phyloP scores from a whole-genome alignment of 2,113 vertebrate species.

The Rissa tridactyla region DNA sequence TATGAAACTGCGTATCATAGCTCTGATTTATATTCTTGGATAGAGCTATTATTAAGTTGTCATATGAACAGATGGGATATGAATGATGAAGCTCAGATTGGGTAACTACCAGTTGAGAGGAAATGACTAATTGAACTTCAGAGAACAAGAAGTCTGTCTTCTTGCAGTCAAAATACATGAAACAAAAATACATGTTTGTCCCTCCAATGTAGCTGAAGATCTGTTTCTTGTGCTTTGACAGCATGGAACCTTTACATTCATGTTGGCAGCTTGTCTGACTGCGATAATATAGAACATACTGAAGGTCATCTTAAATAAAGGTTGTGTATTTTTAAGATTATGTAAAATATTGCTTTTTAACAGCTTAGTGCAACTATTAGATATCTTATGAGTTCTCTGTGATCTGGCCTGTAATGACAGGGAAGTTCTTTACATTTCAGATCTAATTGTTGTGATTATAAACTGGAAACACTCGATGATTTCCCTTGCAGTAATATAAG shows the following conservation, averaged over 20 bases:
- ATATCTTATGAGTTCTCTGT: background rate
- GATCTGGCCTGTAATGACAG: background rate
- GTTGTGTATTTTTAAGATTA: slow-evolving; percentile 1
- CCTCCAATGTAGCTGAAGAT: slow-evolving; percentile 36
- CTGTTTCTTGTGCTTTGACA: slow-evolving; percentile 56
- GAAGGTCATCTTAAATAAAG: slow-evolving; percentile 10
- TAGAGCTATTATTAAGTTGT: slow-evolving; percentile 70
- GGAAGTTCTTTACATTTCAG: background rate
- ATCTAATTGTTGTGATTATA: background rate
- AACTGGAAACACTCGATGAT: background rate
- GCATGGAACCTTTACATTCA: slow-evolving; percentile 50
- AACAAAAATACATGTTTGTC: slow-evolving; percentile 61
- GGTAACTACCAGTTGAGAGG: slow-evolving; percentile 68
- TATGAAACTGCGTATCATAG: slow-evolving; percentile 62
- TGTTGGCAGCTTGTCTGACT: slow-evolving; percentile 56
- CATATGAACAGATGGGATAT: slow-evolving; percentile 67
- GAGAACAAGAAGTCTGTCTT: slow-evolving; percentile 72
- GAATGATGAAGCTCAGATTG: slow-evolving; percentile 68
- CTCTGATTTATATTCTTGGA: slow-evolving; percentile 59
- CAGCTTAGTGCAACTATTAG: background rate
- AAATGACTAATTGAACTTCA: slow-evolving; percentile 71
- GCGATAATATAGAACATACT: slow-evolving; percentile 5
- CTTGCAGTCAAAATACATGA: slow-evolving; percentile 66
- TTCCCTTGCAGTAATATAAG: background rate
- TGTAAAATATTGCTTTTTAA: slow-evolving; percentile 11